Base-by-base conservation (phyloP, 2,888 invertebrate genomes). In the Mycalesis mineus region DNA sequence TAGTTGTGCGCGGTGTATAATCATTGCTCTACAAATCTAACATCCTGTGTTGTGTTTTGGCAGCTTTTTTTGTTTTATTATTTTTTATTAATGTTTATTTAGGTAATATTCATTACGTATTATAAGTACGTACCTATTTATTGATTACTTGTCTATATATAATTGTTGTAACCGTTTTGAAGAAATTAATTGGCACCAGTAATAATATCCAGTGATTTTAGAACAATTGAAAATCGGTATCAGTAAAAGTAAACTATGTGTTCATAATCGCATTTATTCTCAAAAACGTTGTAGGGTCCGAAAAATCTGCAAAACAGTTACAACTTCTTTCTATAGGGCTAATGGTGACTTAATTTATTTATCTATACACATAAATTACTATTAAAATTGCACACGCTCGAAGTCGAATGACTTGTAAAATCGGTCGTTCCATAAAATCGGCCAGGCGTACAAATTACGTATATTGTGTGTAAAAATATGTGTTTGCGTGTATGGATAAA, bases 121-220 rank as follows among this genome's bases (percentile, higher is more conserved):
- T 42, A 42, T 33, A 42, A 52, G 28, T 52, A 36, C 9, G 36
- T 36, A 36, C 11, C 36, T 36, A 52, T 52, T 52, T 52, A 52
- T 52, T 52, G 42, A 44, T 42, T 52, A 33, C 41, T 42, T 52
- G 14, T 42, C 42, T 42, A 41, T 22, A 33, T 40, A 22, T 40
- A 31, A 31, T 33, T 33, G 42, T 52, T 52, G 52, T 52, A 42
- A 52, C 42, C 2, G 52, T 52, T 52, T 52, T 36, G 52, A 22
- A 42, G 36, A 33, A 9, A 29, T 7, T n/a, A 1, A 15, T 17
- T 42, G 9, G 22, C 22, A 13, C 13, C 45, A 45, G 29, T 45
- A 45, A 45, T 13, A 22, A 5, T 22, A 22, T 31, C 29, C 29
- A 45, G 13, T 45, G 45, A 45, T 29, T 45, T 14, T 4, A 13